A percentile compares a stretch with the other conserved stretches of the same genome.
Evolutionary conservation across 2,113 vertebrate species (phyloP).

Genomic region (Tupaia tana): DNA sequence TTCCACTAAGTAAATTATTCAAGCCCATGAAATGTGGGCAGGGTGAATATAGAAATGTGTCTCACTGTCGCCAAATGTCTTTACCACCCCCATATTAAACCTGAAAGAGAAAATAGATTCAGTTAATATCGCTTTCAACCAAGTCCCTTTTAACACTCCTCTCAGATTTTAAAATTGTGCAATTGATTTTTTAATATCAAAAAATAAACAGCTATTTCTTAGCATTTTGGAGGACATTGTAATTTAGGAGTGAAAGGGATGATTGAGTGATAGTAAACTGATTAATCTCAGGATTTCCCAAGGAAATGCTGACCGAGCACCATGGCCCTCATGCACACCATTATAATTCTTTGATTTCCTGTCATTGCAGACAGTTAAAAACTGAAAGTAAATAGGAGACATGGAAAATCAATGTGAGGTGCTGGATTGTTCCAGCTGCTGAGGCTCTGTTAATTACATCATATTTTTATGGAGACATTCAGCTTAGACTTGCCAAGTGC

Average conservation of each 20-base stretch:
- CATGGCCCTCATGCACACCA: not conserved
- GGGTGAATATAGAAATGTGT: not conserved
- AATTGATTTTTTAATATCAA: slow-evolving; percentile 71
- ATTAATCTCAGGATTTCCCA: slow-evolving; percentile 79
- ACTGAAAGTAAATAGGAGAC: slow-evolving; percentile 80
- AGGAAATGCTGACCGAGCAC: slow-evolving; percentile 83
- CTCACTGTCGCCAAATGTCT: not conserved
- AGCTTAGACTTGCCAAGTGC: not conserved
- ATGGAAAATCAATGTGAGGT: slow-evolving; percentile 82
- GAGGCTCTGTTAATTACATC: slow-evolving; percentile 75
- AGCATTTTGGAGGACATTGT: slow-evolving; percentile 75
- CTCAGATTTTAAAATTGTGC: slow-evolving; percentile 65
- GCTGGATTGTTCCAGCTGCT: slow-evolving; percentile 60
- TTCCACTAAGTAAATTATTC: not conserved
- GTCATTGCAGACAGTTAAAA: slow-evolving; percentile 74
- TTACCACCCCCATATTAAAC: not conserved
- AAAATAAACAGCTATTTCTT: not conserved
- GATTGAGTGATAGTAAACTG: slow-evolving; percentile 69
- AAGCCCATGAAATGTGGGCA: not conserved
- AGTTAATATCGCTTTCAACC: not conserved
- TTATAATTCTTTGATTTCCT: slow-evolving; percentile 84
- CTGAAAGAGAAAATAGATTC: slow-evolving; percentile 16
- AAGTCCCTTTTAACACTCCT: not conserved
- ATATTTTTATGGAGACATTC: slow-evolving; percentile 51
- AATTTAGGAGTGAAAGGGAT: slow-evolving; percentile 76